Conservation (phyloP, 2,888 invertebrate genomes). For the Falcaria lacertinaria region DNA sequence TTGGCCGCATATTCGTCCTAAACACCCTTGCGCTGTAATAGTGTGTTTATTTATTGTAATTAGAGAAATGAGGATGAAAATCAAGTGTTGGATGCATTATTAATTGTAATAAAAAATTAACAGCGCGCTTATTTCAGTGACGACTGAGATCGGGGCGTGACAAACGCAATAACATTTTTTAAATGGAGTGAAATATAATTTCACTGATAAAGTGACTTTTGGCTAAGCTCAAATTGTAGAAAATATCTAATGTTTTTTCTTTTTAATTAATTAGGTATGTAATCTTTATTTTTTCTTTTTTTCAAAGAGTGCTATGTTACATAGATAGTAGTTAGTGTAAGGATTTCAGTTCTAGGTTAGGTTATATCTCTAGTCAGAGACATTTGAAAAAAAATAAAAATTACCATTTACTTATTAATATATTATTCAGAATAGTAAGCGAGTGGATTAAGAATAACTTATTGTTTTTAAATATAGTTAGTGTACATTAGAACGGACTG, state of each 20-base stretch:
- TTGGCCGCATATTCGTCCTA: too few relatives aligned
- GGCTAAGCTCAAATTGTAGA: slow-evolving; percentile 74
- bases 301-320: slow-evolving; percentile 72
- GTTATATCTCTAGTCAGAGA: slow-evolving; percentile 78
- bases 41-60: too few relatives aligned
- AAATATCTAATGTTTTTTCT: slow-evolving; percentile 32
- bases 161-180: slow-evolving; percentile 29
- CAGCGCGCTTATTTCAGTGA: background rate
- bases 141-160: slow-evolving; percentile 7
- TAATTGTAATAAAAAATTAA: too few relatives aligned
- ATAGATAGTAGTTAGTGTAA: slow-evolving; percentile 56
- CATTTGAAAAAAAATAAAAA: slow-evolving; percentile 66
- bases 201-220: slow-evolving; percentile 61
- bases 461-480: slow-evolving; percentile 55
- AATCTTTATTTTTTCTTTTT: slow-evolving; percentile 45
- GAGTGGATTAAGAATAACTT: slow-evolving; percentile 67
- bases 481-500: slow-evolving; percentile 55
- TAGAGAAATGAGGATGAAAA: too few relatives aligned
- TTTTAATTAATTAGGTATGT: slow-evolving; percentile 21
- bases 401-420: slow-evolving; percentile 76
- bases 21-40: too few relatives aligned
- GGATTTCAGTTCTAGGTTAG: slow-evolving; percentile 66
- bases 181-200: slow-evolving; percentile 61
- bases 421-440: slow-evolving; percentile 62
- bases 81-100: too few relatives aligned